phyloP scores from a whole-genome alignment of 2,888 invertebrate species.

The Idaea straminata region DNA sequence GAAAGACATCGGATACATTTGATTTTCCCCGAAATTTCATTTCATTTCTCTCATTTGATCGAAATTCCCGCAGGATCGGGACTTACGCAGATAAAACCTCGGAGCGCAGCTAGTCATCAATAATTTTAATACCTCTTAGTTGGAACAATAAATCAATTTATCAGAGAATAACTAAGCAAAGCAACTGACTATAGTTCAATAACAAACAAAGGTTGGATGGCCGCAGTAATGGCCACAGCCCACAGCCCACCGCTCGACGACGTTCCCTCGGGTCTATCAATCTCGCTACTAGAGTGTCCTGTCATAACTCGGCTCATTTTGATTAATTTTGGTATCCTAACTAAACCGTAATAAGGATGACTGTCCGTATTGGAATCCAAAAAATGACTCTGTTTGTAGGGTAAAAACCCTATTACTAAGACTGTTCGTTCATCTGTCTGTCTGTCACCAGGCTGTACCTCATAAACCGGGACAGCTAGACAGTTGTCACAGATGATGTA shows the following conservation, averaged over 20 bases:
- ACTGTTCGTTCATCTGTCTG: too few relatives aligned
- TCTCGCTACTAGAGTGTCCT: constrained; percentile 42
- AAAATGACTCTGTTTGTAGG: not conserved
- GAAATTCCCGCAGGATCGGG: too few relatives aligned
- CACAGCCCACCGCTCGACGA: too few relatives aligned
- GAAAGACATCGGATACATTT: too few relatives aligned
- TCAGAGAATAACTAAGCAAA: constrained; percentile 19
- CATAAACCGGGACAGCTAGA: too few relatives aligned
- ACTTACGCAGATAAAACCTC: too few relatives aligned
- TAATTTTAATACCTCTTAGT: not conserved
- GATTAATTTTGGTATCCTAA: constrained; percentile 59
- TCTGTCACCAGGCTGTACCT: too few relatives aligned
- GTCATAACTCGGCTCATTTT: constrained; percentile 57
- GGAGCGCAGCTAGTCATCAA: not conserved
- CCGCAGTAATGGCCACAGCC: constrained; percentile 10
- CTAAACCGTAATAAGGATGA: constrained; percentile 21
- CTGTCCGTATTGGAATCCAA: not conserved
- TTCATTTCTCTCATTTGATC: too few relatives aligned
- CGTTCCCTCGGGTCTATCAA: constrained; percentile 49
- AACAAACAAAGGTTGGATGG: constrained; percentile 24
- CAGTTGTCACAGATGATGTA: too few relatives aligned
- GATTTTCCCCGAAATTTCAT: too few relatives aligned
- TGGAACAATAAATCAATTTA: constrained; percentile 19
- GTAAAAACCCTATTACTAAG: too few relatives aligned
- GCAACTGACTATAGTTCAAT: constrained; percentile 15